Evolutionary conservation across 2,113 vertebrate species (phyloP).

Genomic region (Oryzias curvinotus): DNA sequence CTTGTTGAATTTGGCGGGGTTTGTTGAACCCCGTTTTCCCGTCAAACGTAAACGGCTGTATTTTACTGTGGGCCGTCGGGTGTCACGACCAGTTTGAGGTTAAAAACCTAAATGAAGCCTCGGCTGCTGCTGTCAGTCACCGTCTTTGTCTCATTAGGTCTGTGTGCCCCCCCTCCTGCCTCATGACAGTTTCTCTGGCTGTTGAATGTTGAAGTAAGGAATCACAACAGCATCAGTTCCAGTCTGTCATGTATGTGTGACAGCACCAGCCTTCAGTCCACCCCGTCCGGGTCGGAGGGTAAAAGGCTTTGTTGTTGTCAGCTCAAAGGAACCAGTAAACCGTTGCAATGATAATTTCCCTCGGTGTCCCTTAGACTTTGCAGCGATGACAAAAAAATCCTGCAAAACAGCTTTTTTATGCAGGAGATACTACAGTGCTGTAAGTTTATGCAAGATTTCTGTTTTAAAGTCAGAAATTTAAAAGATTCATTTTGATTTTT

Average conservation of each 20-base stretch:
- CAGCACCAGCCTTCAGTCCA: slow-evolving; percentile 3
- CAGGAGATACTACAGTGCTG: too few species aligned
- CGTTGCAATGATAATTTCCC: neutral
- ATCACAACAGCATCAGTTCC: slow-evolving; percentile 40
- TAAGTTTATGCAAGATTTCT: too few species aligned
- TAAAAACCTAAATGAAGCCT: slow-evolving; percentile 40
- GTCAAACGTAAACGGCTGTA: slow-evolving; percentile 19
- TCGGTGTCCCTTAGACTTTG: too few species aligned
- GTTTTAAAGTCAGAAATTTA: too few species aligned
- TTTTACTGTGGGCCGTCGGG: slow-evolving; percentile 20
- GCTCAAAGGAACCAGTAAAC: slow-evolving; percentile 10
- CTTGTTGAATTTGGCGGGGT: slow-evolving; percentile 1
- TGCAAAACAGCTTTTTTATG: too few species aligned
- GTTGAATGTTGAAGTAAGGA: slow-evolving; percentile 38
- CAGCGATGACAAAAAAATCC: too few species aligned
- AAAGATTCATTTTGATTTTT: too few species aligned
- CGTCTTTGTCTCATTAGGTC: slow-evolving; percentile 11
- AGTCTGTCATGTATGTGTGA: slow-evolving; percentile 46
- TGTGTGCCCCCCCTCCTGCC: slow-evolving; percentile 20
- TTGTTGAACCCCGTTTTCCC: slow-evolving; percentile 6
- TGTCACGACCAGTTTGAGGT: slow-evolving; percentile 10
- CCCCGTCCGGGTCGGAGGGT: slow-evolving; percentile 18
- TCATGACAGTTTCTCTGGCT: slow-evolving; percentile 35
- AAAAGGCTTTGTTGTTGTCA: slow-evolving; percentile 11
- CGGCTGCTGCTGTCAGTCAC: slow-evolving; percentile 57